Base-by-base conservation (phyloP, 2,888 invertebrate species). In the Cryptocephalus primarius region DNA sequence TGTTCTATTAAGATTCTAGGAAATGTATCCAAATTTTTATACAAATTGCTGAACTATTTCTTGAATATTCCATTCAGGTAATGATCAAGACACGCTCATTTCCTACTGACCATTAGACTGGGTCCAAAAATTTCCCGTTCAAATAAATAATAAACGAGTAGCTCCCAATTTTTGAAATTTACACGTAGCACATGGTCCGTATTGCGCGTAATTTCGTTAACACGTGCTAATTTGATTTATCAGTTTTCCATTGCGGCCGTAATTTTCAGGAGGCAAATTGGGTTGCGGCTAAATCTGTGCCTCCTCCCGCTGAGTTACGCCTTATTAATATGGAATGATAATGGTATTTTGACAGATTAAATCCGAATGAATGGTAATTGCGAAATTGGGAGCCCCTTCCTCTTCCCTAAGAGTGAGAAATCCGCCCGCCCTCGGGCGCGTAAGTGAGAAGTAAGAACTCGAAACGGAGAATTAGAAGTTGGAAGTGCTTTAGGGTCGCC, bases 381-480 rank as follows among this genome's bases (percentile, higher is more conserved):
- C 55, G 14, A 54, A 55, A 56, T 56, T 55, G 55, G 55, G 54
- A 57, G 59, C 52, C 52, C 50, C 51, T 11, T 41, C 12, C 31
- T 42, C 13, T 12, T 42, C 42, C 8, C 42, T 32, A 42, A 36
- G 44, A 52, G 55, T 55, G 56, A 52, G 54, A 56, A 59, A 55
- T 58, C 57, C 56, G 58, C 48, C 57, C 48, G 49, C 53, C 52
- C 50, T 48, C 45, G 42, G 39, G 52, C 50, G 53, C 54, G 54
- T 57, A 62, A 63, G 61, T 60, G 62, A 52, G 54, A 62, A 60
- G 60, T 63, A 64, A 64, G 62, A 64, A 61, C 58, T 61, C 51
- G 59, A 60, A 61, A 62, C 55, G 58, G 58, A 57, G 58, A 61
- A 60, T 61, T 61, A 61, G 61, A 61, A 63, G 61, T 63, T 62